These are phyloP conservation scores for Lacerta viridis DNA, from an alignment of 2,797 vertebrate genomes.

Conservation along the genomic window DNA sequence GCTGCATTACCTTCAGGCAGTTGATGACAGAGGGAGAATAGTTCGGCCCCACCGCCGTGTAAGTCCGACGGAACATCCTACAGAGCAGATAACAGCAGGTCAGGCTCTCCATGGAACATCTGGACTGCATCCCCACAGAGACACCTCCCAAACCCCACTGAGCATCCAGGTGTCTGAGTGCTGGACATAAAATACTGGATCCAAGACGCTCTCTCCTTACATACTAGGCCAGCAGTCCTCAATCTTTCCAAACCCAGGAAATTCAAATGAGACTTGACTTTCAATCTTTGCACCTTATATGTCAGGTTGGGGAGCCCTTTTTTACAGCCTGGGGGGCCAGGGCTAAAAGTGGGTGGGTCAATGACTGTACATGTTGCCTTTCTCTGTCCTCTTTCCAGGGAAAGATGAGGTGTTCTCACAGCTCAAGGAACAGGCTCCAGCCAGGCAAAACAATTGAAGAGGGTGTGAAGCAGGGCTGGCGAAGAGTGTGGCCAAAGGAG, in stretches of 20 bases:
- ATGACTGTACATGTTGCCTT: too few species aligned
- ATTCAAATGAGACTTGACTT: background rate
- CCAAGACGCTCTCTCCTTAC: too few species aligned
- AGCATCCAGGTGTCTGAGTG: background rate
- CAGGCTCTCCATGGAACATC: background rate
- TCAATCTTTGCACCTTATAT: background rate
- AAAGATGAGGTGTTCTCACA: too few species aligned
- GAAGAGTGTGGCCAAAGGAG: too few species aligned
- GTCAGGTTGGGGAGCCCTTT: too few species aligned
- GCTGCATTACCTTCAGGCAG: constrained; percentile 88
- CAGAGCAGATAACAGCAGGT: constrained; percentile 49
- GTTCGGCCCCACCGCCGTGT: constrained; percentile 89
- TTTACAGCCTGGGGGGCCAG: too few species aligned
- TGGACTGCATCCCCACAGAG: background rate
- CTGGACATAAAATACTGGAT: background rate
- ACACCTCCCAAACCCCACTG: background rate
- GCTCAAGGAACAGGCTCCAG: too few species aligned
- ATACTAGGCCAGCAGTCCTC: background rate
- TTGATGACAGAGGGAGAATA: constrained; percentile 87
- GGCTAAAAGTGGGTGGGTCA: too few species aligned
- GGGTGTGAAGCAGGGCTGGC: background rate
- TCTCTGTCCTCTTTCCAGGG: too few species aligned
- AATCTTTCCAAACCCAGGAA: background rate
- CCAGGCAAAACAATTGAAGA: background rate
- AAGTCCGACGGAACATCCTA: constrained; percentile 94